These are phyloP conservation scores for Dreissena rostriformis DNA, from an alignment of 1,140 invertebrate genomes.

Conservation along the genomic window DNA sequence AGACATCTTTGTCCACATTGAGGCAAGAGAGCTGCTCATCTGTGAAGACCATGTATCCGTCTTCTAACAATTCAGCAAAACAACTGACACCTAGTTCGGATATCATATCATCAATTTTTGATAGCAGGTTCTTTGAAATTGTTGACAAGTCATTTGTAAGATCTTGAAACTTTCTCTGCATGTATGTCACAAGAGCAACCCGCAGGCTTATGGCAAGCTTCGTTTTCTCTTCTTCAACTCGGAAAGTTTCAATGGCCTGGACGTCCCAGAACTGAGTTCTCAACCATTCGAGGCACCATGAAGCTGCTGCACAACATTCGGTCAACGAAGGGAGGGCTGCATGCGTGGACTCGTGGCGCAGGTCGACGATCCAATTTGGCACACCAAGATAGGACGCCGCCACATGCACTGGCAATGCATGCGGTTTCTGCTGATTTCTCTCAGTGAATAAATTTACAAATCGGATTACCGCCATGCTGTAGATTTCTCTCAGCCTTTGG, in stretches of 20 bases:
- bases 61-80: conserved; percentile 28
- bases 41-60: conserved; percentile 38
- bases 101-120: conserved; percentile 33
- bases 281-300: conserved; percentile 59
- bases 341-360: conserved; percentile 65
- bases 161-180: conserved; percentile 47
- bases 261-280: conserved; percentile 49
- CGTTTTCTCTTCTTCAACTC: background rate
- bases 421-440: conserved; percentile 20
- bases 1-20: background rate
- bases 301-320: conserved; percentile 49
- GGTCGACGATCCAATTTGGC: conserved; percentile 64
- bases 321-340: conserved; percentile 56
- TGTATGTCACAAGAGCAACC: conserved; percentile 20
- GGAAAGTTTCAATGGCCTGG: conserved; percentile 5
- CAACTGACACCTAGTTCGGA: background rate
- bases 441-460: conserved; percentile 54
- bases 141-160: background rate
- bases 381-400: conserved; percentile 57
- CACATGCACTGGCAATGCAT: conserved; percentile 37
- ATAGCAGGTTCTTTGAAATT: background rate
- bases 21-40: conserved; percentile 28
- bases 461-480: conserved; percentile 48
- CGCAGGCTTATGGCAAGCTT: conserved; percentile 17
- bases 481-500: conserved; percentile 14